These are phyloP conservation scores for Porites divaricata DNA, from an alignment of 92 coral and sea anemone species.

Conservation along the genomic window DNA sequence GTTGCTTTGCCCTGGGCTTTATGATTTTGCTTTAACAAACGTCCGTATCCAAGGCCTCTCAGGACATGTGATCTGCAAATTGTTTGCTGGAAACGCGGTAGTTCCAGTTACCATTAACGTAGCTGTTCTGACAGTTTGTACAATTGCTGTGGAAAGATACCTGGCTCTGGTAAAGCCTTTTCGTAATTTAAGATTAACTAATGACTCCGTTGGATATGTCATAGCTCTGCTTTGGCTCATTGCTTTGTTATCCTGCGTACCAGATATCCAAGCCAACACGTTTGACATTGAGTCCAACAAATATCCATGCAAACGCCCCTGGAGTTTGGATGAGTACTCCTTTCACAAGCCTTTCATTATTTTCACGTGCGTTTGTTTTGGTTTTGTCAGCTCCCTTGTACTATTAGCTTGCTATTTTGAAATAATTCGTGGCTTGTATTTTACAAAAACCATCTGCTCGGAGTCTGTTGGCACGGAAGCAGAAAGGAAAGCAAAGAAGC, in stretches of 20 bases:
- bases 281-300: slow-evolving; percentile 5
- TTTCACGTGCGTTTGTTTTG: slow-evolving; percentile 34
- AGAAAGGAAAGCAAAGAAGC: slow-evolving; percentile 34
- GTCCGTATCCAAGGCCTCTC: slow-evolving; percentile 25
- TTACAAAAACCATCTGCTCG: slow-evolving; percentile 47
- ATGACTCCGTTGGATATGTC: slow-evolving; percentile 12
- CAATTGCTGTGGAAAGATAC: slow-evolving; percentile 61
- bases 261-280: slow-evolving; percentile 37
- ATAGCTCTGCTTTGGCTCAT: slow-evolving; percentile 20
- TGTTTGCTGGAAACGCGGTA: slow-evolving; percentile 57
- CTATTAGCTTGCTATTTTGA: slow-evolving; percentile 12
- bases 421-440: slow-evolving; percentile 46
- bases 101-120: slow-evolving; percentile 62
- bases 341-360: slow-evolving; percentile 32
- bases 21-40: slow-evolving; percentile 43
- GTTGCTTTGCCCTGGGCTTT: slow-evolving; percentile 55
- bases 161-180: slow-evolving; percentile 56
- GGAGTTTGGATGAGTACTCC: slow-evolving; percentile 41
- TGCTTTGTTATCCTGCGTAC: slow-evolving; percentile 23
- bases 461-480: slow-evolving; percentile 16
- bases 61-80: slow-evolving; percentile 56
- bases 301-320: slow-evolving; percentile 48
- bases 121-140: slow-evolving; percentile 46
- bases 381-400: slow-evolving; percentile 13
- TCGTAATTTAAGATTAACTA: slow-evolving; percentile 19